phyloP scores from a whole-genome alignment of 92 coral and sea anemone genomes.

The Siderastrea siderea region DNA sequence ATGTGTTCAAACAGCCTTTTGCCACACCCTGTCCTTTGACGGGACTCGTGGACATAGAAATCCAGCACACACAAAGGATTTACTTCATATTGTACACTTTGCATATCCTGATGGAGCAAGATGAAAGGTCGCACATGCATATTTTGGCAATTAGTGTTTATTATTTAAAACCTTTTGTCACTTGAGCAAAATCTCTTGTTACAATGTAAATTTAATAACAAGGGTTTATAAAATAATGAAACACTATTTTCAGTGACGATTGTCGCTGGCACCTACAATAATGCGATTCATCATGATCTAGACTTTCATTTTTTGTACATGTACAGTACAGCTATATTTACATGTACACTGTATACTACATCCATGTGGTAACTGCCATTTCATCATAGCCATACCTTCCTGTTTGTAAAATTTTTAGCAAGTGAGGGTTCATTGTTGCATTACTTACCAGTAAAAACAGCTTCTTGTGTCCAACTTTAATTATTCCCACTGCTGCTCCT shows the following conservation, averaged over 20 bases:
- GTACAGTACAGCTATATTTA: too few relatives aligned
- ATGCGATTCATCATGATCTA: too few relatives aligned
- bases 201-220: too few relatives aligned
- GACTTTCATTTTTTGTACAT: too few relatives aligned
- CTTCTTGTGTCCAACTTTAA: constrained; percentile 94
- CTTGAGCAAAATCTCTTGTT: too few relatives aligned
- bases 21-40: constrained; percentile 96
- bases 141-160: background rate
- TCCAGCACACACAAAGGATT: constrained; percentile 95
- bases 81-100: constrained; percentile 93
- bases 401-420: too few relatives aligned
- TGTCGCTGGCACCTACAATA: too few relatives aligned
- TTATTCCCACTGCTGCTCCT: constrained; percentile 95
- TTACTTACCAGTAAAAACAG: constrained; percentile 89
- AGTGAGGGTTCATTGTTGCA: background rate
- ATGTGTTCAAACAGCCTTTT: constrained; percentile 90
- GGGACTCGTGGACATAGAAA: constrained; percentile 93
- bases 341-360: background rate
- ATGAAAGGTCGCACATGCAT: background rate
- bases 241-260: too few relatives aligned
- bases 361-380: background rate
- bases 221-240: too few relatives aligned
- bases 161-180: too few relatives aligned
- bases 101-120: constrained; percentile 71
- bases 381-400: background rate